These are phyloP conservation scores for Dromiciops gliroides DNA, from an alignment of 2,113 vertebrate species.

Conservation along the genomic window DNA sequence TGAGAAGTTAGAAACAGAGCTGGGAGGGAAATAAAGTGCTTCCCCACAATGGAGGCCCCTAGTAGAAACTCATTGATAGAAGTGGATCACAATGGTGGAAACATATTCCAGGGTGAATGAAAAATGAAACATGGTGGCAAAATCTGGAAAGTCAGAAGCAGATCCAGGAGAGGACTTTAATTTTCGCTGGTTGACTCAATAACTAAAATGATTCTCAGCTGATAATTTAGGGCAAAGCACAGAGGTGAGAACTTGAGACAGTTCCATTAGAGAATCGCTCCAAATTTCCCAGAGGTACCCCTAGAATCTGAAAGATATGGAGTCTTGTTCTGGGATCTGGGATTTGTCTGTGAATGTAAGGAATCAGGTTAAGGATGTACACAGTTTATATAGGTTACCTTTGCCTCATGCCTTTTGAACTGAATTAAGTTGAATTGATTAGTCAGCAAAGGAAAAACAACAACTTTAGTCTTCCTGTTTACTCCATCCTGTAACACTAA, in stretches of 20 bases:
- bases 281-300: not conserved
- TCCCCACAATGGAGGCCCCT: no score
- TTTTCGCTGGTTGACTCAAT: not conserved
- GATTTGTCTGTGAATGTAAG: not conserved
- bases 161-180: not conserved
- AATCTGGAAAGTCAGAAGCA: not conserved
- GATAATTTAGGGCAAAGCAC: not conserved
- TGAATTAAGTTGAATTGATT: not conserved
- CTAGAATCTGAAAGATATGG: not conserved
- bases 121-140: not conserved
- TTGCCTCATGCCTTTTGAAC: no score
- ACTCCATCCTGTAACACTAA: not conserved
- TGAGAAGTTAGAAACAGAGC: not conserved
- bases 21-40: no score
- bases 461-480: no score
- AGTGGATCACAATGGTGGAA: not conserved
- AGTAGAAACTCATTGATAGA: not conserved
- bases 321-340: not conserved
- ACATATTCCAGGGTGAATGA: not conserved
- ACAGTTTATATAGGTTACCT: no score
- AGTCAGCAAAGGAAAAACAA: not conserved
- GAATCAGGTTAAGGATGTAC: not conserved
- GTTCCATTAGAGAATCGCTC: no score
- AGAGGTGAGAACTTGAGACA: no score
- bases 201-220: not conserved